Evolutionary conservation across 2,113 vertebrate species (phyloP).

Genomic region (Sinocyclocheilus maitianheensis): DNA sequence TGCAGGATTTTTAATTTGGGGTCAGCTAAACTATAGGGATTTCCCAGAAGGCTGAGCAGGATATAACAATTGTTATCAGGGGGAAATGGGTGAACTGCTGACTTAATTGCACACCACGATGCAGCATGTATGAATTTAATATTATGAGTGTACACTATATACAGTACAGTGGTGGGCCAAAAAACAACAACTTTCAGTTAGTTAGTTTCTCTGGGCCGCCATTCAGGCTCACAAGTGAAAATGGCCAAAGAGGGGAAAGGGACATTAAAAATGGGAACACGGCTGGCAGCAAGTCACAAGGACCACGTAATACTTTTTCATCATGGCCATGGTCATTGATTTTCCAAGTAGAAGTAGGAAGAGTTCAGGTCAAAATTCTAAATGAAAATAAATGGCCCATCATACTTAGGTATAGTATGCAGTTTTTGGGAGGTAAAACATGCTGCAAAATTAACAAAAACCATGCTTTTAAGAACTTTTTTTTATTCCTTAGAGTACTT

Average conservation of each 20-base stretch:
- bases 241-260: background rate
- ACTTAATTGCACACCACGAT: background rate
- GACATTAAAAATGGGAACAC: background rate
- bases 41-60: conserved; percentile 60
- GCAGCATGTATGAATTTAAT: background rate
- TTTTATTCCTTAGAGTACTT: background rate
- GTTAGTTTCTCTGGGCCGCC: background rate
- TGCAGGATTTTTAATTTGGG: conserved; percentile 73
- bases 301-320: background rate
- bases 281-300: background rate
- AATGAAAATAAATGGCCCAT: background rate
- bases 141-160: conserved; percentile 3
- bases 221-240: background rate
- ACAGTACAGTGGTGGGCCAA: background rate
- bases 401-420: background rate
- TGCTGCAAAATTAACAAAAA: background rate
- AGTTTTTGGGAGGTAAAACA: background rate
- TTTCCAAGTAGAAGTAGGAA: background rate
- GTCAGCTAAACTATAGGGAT: conserved; percentile 66
- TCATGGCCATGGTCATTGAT: background rate
- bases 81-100: conserved; percentile 50
- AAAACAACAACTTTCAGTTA: background rate
- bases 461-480: background rate
- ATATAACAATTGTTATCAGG: conserved; percentile 58
- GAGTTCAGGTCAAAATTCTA: background rate